A percentile compares a stretch with the other conserved stretches of the same genome.
Evolutionary conservation across 2,113 vertebrate genomes (phyloP).

Genomic region (Anguilla rostrata): DNA sequence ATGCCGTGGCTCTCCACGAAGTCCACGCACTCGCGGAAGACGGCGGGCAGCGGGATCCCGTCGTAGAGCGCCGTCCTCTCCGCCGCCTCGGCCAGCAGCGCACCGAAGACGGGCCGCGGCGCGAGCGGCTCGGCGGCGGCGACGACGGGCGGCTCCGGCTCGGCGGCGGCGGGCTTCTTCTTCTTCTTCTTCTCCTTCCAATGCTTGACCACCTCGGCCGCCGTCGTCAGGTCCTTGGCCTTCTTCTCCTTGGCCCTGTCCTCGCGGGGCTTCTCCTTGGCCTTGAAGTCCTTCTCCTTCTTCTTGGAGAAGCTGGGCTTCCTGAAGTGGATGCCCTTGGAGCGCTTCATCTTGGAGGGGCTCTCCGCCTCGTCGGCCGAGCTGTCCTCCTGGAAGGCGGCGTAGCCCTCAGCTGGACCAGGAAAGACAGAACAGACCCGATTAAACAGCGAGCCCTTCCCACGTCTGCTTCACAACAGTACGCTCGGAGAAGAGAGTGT

Average conservation of each 20-base stretch:
- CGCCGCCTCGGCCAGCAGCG: constrained; percentile 80
- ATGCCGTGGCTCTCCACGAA: constrained; percentile 94
- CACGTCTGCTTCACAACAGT: constrained; percentile 61
- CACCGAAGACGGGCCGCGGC: constrained; percentile 83
- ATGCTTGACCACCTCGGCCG: constrained; percentile 97
- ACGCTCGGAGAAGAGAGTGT: background rate
- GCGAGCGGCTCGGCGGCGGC: constrained; percentile 68
- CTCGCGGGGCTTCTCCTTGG: constrained; percentile 42
- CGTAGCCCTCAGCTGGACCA: constrained; percentile 89
- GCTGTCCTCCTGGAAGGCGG: constrained; percentile 97
- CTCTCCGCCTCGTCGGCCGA: constrained; percentile 97
- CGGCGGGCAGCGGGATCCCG: constrained; percentile 84
- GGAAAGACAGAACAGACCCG: constrained; percentile 70
- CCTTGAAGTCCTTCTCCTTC: constrained; percentile 96
- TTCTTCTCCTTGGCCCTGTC: constrained; percentile 97
- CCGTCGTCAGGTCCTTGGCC: constrained; percentile 92
- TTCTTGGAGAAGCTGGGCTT: constrained; percentile 99
- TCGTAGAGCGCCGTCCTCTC: constrained; percentile 90
- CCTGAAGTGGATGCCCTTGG: constrained; percentile 98
- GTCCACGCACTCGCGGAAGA: constrained; percentile 95
- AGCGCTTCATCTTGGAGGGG: constrained; percentile 94
- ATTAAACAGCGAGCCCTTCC: constrained; percentile 92
- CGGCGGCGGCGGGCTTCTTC: constrained; percentile 84
- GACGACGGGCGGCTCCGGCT: constrained; percentile 75
- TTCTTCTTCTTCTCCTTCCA: constrained; percentile 99